Evolutionary conservation across 2,888 invertebrate species (phyloP), one percentile per base, ranked within the genome.

Genomic region (Camptogramma bilineatum): DNA sequence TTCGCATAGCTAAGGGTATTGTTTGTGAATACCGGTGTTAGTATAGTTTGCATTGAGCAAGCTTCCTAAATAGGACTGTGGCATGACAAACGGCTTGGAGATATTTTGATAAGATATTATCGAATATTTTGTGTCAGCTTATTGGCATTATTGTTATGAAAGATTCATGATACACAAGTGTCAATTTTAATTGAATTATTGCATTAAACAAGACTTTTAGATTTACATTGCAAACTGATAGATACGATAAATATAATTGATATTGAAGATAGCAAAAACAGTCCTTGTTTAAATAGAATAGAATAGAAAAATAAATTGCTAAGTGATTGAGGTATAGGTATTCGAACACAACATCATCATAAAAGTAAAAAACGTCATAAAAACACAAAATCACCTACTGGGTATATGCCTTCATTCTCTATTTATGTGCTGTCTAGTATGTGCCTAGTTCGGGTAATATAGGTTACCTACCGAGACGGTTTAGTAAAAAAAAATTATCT

Each of bases 21-120:
- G n/a, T n/a, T n/a, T n/a, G n/a, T n/a, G n/a, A n/a, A n/a, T n/a
- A n/a, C n/a, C n/a, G n/a, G n/a, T n/a, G n/a, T 21, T 19, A 19
- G 4, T 2, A n/a, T 0, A 39, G 21, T 16, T 17, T 31, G 18
- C 8, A 54, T 16, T 52, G 34, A 56, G 8, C 39, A 7, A 56
- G 62, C 62, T 47, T 0, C 52, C 13, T 48, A 18, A 50, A 18
- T 10, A 0, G 2, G 13, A 21, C 65, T 62, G 53, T 62, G 66
- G 56, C 68, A 61, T 62, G 68, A 70, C 66, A 66, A 70, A 72
- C 60, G 58, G 28, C 59, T 64, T 66, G 34, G 21, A 62, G 39
- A 64, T 53, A 67, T 34, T 56, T 54, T 61, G 70, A 62, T 69
- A 64, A 64, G 60, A 64, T 67, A 52, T 21, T 34, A 66, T 68